Conservation (phyloP, 2,888 invertebrate genomes). For the Plutella xylostella region DNA sequence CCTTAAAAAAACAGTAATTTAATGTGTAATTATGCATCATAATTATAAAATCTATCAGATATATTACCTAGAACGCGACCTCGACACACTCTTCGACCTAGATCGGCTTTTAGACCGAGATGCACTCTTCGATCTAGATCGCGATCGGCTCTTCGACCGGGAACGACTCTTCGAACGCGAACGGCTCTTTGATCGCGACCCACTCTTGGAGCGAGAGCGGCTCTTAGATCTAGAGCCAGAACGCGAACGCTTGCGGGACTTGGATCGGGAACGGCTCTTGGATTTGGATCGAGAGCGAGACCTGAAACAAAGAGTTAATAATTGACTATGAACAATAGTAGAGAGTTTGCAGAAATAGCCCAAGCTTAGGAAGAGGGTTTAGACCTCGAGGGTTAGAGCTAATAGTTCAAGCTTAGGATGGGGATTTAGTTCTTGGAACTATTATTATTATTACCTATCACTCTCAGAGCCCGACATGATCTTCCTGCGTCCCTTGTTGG, state of each 20-base stretch:
- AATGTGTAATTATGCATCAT: too few relatives aligned
- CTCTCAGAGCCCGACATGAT: constrained; percentile 75
- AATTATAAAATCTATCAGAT: too few relatives aligned
- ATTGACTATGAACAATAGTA: too few relatives aligned
- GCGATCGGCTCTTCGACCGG: constrained; percentile 38
- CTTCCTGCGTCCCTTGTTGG: constrained; percentile 63
- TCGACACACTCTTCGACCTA: constrained; percentile 28
- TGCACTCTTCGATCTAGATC: constrained; percentile 41
- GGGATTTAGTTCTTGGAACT: too few relatives aligned
- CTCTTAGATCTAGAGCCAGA: constrained; percentile 23
- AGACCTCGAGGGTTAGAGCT: too few relatives aligned
- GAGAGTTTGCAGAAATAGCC: too few relatives aligned
- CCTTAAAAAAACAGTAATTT: too few relatives aligned
- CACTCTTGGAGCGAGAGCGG: constrained; percentile 43
- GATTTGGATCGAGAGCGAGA: constrained; percentile 47
- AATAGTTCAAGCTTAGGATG: too few relatives aligned
- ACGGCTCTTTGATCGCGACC: constrained; percentile 30
- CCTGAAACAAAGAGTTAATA: too few relatives aligned
- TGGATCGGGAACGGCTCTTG: constrained; percentile 28
- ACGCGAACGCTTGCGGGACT: constrained; percentile 23
- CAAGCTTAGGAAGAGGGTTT: too few relatives aligned
- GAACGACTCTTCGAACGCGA: constrained; percentile 38
- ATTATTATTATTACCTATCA: constrained; percentile 39
- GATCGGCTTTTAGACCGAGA: constrained; percentile 26
- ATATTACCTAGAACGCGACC: constrained; percentile 24